Percentiles rank a stretch among this genome's conserved stretches.
phyloP scores from a whole-genome alignment of 2,888 invertebrate species.

The Euspilapteryx auroguttella region DNA sequence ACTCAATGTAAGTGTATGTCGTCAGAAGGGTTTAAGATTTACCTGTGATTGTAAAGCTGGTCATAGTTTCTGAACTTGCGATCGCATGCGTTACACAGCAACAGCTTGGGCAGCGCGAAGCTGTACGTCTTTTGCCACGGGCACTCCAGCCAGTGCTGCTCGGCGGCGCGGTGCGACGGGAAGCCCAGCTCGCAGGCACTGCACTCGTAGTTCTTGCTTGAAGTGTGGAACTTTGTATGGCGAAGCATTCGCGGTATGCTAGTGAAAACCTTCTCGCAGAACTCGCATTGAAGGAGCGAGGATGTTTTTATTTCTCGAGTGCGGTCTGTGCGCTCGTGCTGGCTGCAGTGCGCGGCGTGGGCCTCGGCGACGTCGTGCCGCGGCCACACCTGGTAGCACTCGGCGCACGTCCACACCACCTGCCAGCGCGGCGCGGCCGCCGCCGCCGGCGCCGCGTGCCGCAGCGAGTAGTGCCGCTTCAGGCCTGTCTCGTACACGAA shows the following conservation, averaged over 20 bases:
- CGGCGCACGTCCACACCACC: conserved; percentile 47
- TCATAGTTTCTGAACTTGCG: conserved; percentile 49
- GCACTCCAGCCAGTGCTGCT: conserved; percentile 42
- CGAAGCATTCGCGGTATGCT: conserved; percentile 40
- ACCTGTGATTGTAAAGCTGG: conserved; percentile 51
- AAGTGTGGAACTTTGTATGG: conserved; percentile 57
- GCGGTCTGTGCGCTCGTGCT: conserved; percentile 20
- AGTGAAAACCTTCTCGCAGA: conserved; percentile 48
- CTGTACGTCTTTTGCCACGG: conserved; percentile 37
- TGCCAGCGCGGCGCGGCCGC: conserved; percentile 41
- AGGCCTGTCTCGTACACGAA: conserved; percentile 50
- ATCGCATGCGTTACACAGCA: conserved; percentile 48
- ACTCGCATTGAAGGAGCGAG: conserved; percentile 44
- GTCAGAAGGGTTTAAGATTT: too few relatives aligned
- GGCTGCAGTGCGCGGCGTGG: conserved; percentile 33
- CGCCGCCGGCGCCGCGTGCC: conserved; percentile 26
- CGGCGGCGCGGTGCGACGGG: conserved; percentile 31
- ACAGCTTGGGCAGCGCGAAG: conserved; percentile 39
- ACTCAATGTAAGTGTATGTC: too few relatives aligned
- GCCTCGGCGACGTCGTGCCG: conserved; percentile 29
- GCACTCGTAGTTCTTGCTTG: conserved; percentile 69
- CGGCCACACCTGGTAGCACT: conserved; percentile 54
- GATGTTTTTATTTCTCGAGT: conserved; percentile 47
- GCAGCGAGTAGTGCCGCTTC: conserved; percentile 33
- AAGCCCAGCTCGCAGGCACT: conserved; percentile 43